phyloP scores from a whole-genome alignment of 1,140 invertebrate genomes.

The Orchesella cincta region DNA sequence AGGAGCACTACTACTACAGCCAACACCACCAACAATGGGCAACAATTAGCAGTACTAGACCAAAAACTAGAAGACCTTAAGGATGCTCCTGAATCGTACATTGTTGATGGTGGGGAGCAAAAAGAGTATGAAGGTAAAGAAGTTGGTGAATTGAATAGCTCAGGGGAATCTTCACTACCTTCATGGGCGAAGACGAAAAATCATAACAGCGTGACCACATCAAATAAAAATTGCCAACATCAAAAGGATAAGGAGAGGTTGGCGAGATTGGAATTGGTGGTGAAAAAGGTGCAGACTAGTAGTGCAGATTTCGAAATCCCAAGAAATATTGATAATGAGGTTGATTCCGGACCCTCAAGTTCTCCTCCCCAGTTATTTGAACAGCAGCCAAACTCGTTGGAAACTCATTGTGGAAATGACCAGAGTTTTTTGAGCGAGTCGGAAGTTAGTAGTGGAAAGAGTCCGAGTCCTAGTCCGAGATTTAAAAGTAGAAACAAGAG shows the following conservation, averaged over 20 bases:
- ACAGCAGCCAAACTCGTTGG: constrained; percentile 25
- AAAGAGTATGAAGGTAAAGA: too few relatives aligned
- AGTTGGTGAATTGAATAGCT: background rate
- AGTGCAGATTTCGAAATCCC: background rate
- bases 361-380: background rate
- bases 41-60: constrained; percentile 23
- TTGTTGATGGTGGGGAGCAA: background rate
- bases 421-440: constrained; percentile 7
- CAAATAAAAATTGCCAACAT: background rate
- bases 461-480: constrained; percentile 20
- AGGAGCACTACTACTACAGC: background rate
- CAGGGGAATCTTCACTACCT: background rate
- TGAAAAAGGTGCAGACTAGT: background rate
- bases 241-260: constrained; percentile 18
- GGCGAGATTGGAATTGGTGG: constrained; percentile 15
- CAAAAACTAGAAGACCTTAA: background rate
- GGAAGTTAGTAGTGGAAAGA: constrained; percentile 6
- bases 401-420: constrained; percentile 17
- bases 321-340: background rate
- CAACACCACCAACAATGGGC: background rate
- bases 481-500: background rate
- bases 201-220: constrained; percentile 22
- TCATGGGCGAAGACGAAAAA: constrained; percentile 18
- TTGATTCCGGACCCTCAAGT: too few relatives aligned
- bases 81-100: background rate